Evolutionary conservation across 2,888 invertebrate species (phyloP).

Genomic region (Ashinkailepas kermadecensis): DNA sequence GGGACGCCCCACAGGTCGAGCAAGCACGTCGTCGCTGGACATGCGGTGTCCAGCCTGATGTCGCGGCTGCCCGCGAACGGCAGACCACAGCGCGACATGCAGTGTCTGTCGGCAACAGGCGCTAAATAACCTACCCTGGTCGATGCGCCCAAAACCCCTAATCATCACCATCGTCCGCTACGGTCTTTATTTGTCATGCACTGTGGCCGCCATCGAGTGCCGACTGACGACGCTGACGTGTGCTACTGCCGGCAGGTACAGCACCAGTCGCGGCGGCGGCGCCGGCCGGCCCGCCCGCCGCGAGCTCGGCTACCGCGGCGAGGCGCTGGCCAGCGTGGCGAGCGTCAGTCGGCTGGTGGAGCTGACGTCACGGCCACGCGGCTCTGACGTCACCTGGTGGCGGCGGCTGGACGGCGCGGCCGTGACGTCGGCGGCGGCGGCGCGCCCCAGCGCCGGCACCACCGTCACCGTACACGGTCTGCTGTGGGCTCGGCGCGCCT

Average conservation of each 20-base stretch:
- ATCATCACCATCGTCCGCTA: too few species aligned
- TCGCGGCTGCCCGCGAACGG: too few species aligned
- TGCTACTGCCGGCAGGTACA: not conserved
- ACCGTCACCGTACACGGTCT: conserved; percentile 62
- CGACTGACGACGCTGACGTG: too few species aligned
- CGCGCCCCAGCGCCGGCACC: conserved; percentile 59
- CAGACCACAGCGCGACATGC: too few species aligned
- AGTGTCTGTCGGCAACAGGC: too few species aligned
- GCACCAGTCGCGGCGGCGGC: conserved; percentile 17
- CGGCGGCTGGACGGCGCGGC: conserved; percentile 48
- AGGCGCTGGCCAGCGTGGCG: conserved; percentile 57
- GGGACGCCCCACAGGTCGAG: too few species aligned
- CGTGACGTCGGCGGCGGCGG: conserved; percentile 39
- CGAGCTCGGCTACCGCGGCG: conserved; percentile 55
- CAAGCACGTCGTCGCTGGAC: too few species aligned
- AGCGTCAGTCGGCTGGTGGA: conserved; percentile 51
- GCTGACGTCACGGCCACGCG: conserved; percentile 51
- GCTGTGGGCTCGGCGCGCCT: conserved; percentile 55
- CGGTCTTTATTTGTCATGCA: too few species aligned
- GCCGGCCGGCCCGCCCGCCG: not conserved
- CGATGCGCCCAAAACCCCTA: too few species aligned
- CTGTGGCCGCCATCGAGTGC: too few species aligned
- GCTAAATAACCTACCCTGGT: too few species aligned
- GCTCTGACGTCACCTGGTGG: conserved; percentile 48
- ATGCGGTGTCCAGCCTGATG: too few species aligned